Evolutionary conservation across 2,888 invertebrate species (phyloP), one percentile per base, ranked within the genome.

Genomic region (Euclidia mi): DNA sequence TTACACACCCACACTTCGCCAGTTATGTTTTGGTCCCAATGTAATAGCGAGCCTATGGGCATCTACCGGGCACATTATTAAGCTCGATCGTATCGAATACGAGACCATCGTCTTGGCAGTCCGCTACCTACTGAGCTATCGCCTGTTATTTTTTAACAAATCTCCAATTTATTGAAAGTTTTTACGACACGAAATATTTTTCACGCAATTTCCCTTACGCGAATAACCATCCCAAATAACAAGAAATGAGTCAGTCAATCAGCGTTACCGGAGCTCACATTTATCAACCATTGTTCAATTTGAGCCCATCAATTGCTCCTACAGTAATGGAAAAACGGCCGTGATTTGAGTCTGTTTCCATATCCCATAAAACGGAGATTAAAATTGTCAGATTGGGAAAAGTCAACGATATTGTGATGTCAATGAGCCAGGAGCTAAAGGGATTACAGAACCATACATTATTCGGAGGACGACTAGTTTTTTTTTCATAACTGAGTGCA

Each of bases 201-300:
- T n/a, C n/a, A n/a, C n/a, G n/a, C n/a, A n/a, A n/a, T n/a, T 3
- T 7, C 6, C 4, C 20, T 25, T 25, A 25, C 20, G 7, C 7
- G 20, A 0, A 7, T 25, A 25, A 25, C 6, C 20, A 40, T 1
- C 40, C 34, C 20, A 50, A 50, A 31, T 38, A 52, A 50, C 50
- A 42, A 62, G 49, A 63, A 66, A 71, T 52, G 52, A 38, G 62
- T 61, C 70, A 71, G 65, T 79, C 75, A 82, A 85, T 82, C 78
- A 82, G 65, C 17, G 41, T 53, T 59, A 65, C 65, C 62, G 56
- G 61, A 42, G 62, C 56, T 32, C 65, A 56, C 69, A 79, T 85
- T 85, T 80, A 79, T 84, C 82, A 76, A 71, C 57, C 67, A 68
- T 69, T 71, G 66, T 68, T 73, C 76, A 80, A 85, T 83, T 85